Evolutionary conservation across 2,113 vertebrate genomes (phyloP).

Genomic region (Hirundichthys speculiger): DNA sequence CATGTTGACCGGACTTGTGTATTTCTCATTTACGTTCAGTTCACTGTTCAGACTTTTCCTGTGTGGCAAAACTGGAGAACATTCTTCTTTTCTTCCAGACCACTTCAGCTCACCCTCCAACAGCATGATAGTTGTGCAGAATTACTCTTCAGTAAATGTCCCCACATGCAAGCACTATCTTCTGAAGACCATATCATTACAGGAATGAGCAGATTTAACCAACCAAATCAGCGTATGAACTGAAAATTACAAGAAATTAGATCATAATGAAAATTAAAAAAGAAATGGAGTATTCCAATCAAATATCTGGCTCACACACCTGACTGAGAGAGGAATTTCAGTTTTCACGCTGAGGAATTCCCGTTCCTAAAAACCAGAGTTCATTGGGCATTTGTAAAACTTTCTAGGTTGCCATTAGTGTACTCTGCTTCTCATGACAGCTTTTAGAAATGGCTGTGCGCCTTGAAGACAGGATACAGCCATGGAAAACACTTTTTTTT

Average conservation of each 20-base stretch:
- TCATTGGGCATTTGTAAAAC: conserved; percentile 37
- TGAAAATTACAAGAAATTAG: not conserved
- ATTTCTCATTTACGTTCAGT: conserved; percentile 30
- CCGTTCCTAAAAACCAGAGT: conserved; percentile 22
- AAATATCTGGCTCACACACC: conserved; percentile 22
- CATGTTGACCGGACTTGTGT: conserved; percentile 14
- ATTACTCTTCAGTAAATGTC: conserved; percentile 20
- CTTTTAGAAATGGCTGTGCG: conserved; percentile 34
- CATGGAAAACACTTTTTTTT: conserved; percentile 23
- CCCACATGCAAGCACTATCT: too few relatives aligned
- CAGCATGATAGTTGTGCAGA: conserved; percentile 1
- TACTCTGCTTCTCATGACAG: conserved; percentile 15
- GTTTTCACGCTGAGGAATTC: conserved; percentile 37
- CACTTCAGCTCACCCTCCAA: conserved; percentile 3
- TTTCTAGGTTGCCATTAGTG: conserved; percentile 27
- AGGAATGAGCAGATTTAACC: too few relatives aligned
- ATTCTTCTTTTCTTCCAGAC: conserved; percentile 5
- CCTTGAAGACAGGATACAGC: conserved; percentile 21
- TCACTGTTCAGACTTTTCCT: conserved; percentile 23
- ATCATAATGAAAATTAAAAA: conserved; percentile 25
- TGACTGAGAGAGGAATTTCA: conserved; percentile 47
- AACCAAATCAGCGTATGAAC: conserved; percentile 1
- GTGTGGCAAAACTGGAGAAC: not conserved
- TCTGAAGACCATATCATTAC: too few relatives aligned
- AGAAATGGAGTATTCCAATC: not conserved